Evolutionary conservation across 2,888 invertebrate species (phyloP).

Genomic region (Hydriomena furcata): DNA sequence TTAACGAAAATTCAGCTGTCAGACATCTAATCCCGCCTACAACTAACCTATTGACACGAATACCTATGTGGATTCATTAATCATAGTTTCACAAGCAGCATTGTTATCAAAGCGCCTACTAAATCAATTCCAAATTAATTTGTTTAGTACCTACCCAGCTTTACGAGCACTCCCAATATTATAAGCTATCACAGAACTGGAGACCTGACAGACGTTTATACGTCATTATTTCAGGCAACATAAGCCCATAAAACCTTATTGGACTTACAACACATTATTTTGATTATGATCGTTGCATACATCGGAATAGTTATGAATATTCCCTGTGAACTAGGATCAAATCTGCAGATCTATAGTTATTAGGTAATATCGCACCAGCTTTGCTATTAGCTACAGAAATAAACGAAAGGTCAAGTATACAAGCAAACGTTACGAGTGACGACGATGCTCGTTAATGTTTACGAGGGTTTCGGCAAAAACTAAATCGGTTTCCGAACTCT

Average conservation of each 20-base stretch:
- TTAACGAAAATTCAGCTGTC: too few species aligned
- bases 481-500: not conserved
- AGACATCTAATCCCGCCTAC: constrained; percentile 37
- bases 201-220: too few species aligned
- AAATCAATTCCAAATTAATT: too few species aligned
- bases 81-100: not conserved
- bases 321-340: not conserved
- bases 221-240: too few species aligned
- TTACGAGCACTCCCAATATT: too few species aligned
- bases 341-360: not conserved
- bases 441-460: constrained; percentile 13
- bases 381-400: not conserved
- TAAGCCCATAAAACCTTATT: too few species aligned
- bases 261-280: too few species aligned
- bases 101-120: too few species aligned
- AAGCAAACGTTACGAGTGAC: constrained; percentile 9
- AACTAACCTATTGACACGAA: constrained; percentile 56
- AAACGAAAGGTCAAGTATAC: constrained; percentile 12
- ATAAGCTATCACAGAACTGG: too few species aligned
- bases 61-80: constrained; percentile 16
- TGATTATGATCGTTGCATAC: too few species aligned
- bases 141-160: too few species aligned
- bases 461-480: constrained; percentile 5
- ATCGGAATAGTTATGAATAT: too few species aligned
- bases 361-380: not conserved